Evolutionary conservation across 2,113 vertebrate species (phyloP).

Genomic region (Larimichthys polyactis): DNA sequence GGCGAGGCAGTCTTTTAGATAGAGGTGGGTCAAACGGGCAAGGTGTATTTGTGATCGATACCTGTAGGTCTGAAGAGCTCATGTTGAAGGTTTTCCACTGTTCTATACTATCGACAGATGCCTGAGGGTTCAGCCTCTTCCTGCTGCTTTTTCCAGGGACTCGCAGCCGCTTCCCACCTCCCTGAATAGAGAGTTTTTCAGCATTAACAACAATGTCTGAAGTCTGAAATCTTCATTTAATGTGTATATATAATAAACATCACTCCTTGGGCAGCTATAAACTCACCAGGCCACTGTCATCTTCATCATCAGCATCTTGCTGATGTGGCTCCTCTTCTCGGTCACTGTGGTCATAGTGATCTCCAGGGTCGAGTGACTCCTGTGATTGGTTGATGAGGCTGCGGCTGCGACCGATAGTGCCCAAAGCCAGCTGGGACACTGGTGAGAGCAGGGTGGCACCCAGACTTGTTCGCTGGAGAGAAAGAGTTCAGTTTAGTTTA

Average conservation of each 20-base stretch:
- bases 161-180: constrained; percentile 83
- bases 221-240: not conserved
- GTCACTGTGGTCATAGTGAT: constrained; percentile 86
- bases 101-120: constrained; percentile 88
- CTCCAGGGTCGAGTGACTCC: constrained; percentile 84
- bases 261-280: not conserved
- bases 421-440: constrained; percentile 84
- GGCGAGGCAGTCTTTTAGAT: no score
- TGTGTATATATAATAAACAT: not conserved
- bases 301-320: constrained; percentile 89
- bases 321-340: constrained; percentile 83
- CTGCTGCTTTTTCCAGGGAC: constrained; percentile 88
- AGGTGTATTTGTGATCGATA: constrained; percentile 6
- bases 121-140: constrained; percentile 91
- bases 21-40: not conserved
- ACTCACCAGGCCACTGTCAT: constrained; percentile 86
- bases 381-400: constrained; percentile 85
- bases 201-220: constrained; percentile 22
- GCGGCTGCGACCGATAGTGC: constrained; percentile 85
- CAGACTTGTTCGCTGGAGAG: constrained; percentile 81
- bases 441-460: constrained; percentile 85
- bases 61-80: constrained; percentile 83
- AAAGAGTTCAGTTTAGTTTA: not conserved
- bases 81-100: constrained; percentile 86
- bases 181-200: constrained; percentile 64